A percentile compares a stretch with the other conserved stretches of the same genome.
Evolutionary conservation across 2,888 invertebrate genomes (phyloP).

Genomic region (Oscheius myriophilus): DNA sequence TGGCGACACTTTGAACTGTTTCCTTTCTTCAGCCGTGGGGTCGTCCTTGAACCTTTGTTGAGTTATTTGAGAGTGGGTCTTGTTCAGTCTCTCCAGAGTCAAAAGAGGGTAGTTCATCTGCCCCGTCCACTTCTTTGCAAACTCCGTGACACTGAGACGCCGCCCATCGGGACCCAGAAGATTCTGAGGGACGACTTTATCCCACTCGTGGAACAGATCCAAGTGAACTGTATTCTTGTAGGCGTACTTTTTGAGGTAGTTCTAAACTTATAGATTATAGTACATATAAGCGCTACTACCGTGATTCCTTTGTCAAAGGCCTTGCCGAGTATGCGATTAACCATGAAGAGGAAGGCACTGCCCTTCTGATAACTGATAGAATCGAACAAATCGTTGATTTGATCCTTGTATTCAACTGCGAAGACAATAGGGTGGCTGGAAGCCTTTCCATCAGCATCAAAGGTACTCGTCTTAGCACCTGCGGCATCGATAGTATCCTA

Average conservation of each 20-base stretch:
- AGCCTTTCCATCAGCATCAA: conserved; percentile 76
- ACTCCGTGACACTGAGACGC: conserved; percentile 70
- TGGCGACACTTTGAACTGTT: conserved; percentile 54
- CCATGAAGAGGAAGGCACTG: conserved; percentile 41
- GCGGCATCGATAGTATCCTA: no score
- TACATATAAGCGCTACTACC: conserved; percentile 23
- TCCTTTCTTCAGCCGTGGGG: conserved; percentile 42
- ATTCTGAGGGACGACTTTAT: conserved; percentile 74
- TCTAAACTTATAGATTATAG: conserved; percentile 75
- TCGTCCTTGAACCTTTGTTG: conserved; percentile 62
- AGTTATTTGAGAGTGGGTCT: conserved; percentile 39
- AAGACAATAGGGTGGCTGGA: conserved; percentile 87
- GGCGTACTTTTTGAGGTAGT: conserved; percentile 79
- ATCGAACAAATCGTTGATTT: conserved; percentile 87
- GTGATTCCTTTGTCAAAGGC: conserved; percentile 56
- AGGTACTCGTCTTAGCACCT: no score
- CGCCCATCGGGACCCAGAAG: conserved; percentile 58
- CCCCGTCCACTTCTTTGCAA: conserved; percentile 83
- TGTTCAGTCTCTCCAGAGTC: conserved; percentile 46
- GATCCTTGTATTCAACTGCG: conserved; percentile 85
- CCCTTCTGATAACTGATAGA: conserved; percentile 88
- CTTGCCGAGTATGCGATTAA: conserved; percentile 55
- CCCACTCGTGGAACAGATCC: conserved; percentile 84
- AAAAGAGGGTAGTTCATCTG: conserved; percentile 59
- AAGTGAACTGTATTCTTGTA: conserved; percentile 82